Percentiles rank a stretch among this genome's conserved stretches.
phyloP scores from a whole-genome alignment of 1,140 invertebrate species.

The Trichonephila clavipes region DNA sequence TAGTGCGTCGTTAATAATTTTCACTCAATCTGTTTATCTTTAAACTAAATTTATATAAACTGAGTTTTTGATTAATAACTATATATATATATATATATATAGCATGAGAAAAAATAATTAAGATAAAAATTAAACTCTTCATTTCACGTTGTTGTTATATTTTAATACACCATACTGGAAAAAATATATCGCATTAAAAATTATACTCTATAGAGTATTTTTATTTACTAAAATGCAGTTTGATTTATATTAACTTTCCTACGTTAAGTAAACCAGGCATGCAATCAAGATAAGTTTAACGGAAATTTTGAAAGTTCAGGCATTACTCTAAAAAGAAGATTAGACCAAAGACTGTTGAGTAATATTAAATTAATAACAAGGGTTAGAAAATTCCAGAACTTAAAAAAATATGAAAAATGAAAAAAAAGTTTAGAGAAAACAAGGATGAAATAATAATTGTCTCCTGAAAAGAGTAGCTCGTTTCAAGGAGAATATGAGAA shows the following conservation, averaged over 20 bases:
- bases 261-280: not conserved
- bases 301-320: not conserved
- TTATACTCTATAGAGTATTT: not conserved
- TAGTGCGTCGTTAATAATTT: no score
- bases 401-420: no score
- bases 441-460: slow-evolving; percentile 22
- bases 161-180: no score
- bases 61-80: no score
- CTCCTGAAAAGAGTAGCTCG: slow-evolving; percentile 11
- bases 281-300: not conserved
- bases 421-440: not conserved
- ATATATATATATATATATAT: no score
- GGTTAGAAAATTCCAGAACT: not conserved
- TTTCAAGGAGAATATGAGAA: not conserved
- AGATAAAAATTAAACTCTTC: no score
- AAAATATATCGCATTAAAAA: no score
- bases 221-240: not conserved
- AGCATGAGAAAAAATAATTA: no score
- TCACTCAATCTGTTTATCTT: no score
- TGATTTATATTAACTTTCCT: not conserved
- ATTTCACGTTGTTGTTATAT: no score
- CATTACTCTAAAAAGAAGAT: not conserved
- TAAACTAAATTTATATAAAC: no score
- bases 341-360: not conserved
- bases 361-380: slow-evolving; percentile 3